phyloP scores from a whole-genome alignment of 1,140 invertebrate genomes.

The Physella acuta region DNA sequence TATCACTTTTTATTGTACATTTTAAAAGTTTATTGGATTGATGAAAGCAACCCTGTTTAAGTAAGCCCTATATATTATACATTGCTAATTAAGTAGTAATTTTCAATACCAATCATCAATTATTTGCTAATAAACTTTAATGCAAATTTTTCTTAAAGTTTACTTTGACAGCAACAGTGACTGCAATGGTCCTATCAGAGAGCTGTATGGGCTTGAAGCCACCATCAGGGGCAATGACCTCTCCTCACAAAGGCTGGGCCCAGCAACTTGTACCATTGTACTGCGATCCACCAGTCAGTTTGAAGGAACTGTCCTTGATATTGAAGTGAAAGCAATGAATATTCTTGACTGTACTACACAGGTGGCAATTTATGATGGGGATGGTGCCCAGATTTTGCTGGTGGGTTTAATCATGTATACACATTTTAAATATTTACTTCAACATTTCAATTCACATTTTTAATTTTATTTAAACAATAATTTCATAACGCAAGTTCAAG shows the following conservation, averaged over 20 bases:
- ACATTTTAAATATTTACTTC: no score
- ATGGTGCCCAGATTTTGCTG: constrained; percentile 19
- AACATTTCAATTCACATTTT: no score
- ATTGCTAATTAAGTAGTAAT: background rate
- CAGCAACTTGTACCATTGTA: constrained; percentile 24
- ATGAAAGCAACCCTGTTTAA: background rate
- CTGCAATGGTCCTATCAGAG: constrained; percentile 30
- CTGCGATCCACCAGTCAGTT: constrained; percentile 23
- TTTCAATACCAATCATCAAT: background rate
- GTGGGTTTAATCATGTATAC: no score
- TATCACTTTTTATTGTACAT: no score
- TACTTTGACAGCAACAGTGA: constrained; percentile 34
- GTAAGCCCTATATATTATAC: background rate
- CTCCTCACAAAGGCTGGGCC: background rate
- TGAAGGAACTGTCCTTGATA: constrained; percentile 24
- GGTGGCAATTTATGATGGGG: constrained; percentile 37
- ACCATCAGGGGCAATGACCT: constrained; percentile 22
- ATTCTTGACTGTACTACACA: constrained; percentile 32
- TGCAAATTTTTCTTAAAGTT: constrained; percentile 32
- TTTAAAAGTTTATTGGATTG: background rate
- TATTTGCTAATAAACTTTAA: background rate
- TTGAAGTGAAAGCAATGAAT: constrained; percentile 25
- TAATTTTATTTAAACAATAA: no score
- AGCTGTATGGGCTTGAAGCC: constrained; percentile 21
- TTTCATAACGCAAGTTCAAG: no score